Evolutionary conservation across 2,888 invertebrate genomes (phyloP), one percentile per base, ranked within the genome.

Genomic region (Odontomyia ornata): DNA sequence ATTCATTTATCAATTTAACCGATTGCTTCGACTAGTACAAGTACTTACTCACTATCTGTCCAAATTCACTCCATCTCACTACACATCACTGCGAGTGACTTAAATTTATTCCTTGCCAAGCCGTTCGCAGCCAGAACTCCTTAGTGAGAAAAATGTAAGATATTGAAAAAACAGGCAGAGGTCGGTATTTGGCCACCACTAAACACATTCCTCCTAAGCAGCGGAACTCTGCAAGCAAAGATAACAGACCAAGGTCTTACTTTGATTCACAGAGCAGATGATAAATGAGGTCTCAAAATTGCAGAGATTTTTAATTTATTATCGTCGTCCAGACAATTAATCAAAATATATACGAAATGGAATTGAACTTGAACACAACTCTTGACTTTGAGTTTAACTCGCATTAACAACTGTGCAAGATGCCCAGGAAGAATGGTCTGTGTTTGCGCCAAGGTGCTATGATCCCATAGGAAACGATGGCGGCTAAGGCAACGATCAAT

Each of bases 201-300:
- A 36, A 15, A 30, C 18, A 30, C 21, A 36, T 65, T 65, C 36
- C 65, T 4, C 30, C 65, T 9, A 65, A 65, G 36, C 43, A 18
- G 36, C 28, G 64, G 27, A 27, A 23, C 60, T 30, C 43, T 13
- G 30, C 30, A 30, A 62, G 5, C 65, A 28, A 43, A 1, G 21
- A 64, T 28, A 27, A 65, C 36, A 27, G 28, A n/a, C 30, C 30
- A 36, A 65, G 30, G 30, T 65, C 65, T 65, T 30, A 30, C 64
- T 65, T 36, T 30, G 36, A 30, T 65, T 36, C 65, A 30, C 43
- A 23, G 60, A 46, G 36, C 75, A 64, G n/a, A 23, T 75, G 75
- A 75, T 75, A 64, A 75, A 75, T 75, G 75, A 75, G 60, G 64
- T 64, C 64, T 75, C 75, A 75, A 64, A 75, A 75, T 75, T 64